These are phyloP conservation scores for Balaeniceps rex DNA, from an alignment of 2,113 vertebrate species.

Conservation along the genomic window DNA sequence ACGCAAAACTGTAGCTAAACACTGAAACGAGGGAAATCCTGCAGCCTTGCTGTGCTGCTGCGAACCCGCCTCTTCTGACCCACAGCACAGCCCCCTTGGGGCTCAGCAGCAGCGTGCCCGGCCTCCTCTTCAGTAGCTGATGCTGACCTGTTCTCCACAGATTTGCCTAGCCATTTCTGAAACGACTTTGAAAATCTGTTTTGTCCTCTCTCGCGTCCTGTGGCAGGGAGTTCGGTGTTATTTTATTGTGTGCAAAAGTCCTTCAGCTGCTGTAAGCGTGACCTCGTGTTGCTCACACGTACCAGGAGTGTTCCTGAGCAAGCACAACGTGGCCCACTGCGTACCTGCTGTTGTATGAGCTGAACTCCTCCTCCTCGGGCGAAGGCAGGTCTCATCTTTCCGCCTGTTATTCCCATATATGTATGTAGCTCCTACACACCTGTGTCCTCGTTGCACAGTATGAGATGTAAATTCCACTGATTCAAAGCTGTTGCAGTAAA, in stretches of 20 bases:
- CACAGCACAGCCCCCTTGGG: not conserved
- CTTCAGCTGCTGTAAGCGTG: not conserved
- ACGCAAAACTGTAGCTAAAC: not conserved
- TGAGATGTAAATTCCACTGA: not conserved
- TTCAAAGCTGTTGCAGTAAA: not conserved
- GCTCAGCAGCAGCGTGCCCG: accelerated
- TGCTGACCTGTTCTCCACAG: accelerated
- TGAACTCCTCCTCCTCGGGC: not conserved
- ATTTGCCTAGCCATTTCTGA: not conserved
- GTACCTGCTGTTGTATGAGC: accelerated
- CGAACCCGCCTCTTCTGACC: not conserved
- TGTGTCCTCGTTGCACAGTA: not conserved
- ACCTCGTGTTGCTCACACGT: not conserved
- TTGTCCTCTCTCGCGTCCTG: not conserved
- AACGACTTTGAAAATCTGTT: not conserved
- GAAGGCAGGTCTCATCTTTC: not conserved
- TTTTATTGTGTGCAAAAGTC: not conserved
- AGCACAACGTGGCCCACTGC: not conserved
- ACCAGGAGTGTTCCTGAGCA: not conserved
- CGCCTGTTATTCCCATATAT: accelerated
- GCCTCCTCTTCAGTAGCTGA: accelerated
- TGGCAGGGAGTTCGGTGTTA: not conserved
- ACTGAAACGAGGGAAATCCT: not conserved
- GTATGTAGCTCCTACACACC: not conserved
- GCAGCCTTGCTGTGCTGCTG: not conserved